Evolutionary conservation across 2,113 vertebrate species (phyloP).

Genomic region (Lichenostomus cassidix): DNA sequence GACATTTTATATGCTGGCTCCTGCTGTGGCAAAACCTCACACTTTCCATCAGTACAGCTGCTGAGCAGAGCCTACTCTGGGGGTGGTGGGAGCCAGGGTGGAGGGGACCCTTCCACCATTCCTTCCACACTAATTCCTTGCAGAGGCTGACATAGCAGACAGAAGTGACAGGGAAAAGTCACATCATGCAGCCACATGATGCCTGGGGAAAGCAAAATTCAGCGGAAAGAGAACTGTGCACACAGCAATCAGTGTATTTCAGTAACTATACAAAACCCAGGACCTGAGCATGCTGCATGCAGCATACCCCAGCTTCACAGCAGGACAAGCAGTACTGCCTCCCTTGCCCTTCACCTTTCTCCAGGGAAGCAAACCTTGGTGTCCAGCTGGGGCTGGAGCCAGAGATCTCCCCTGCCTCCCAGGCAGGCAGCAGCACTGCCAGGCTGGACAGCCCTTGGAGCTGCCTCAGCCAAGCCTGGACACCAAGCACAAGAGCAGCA

Average conservation of each 20-base stretch:
- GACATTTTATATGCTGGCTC: background rate
- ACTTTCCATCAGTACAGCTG: background rate
- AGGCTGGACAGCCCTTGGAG: background rate
- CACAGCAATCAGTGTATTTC: background rate
- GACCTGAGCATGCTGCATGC: rapidly evolving
- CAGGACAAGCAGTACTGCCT: background rate
- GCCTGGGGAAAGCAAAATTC: background rate
- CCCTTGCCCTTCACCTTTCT: background rate
- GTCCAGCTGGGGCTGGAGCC: rapidly evolving
- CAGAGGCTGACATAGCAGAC: background rate
- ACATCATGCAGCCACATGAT: background rate
- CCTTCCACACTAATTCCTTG: background rate
- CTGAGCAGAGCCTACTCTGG: background rate
- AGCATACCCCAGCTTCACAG: background rate
- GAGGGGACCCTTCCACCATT: background rate
- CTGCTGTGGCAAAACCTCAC: background rate
- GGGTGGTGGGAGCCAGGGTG: too few species aligned
- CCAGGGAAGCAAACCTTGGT: background rate
- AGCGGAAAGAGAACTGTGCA: background rate
- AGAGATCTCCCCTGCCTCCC: background rate
- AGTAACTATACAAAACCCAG: background rate
- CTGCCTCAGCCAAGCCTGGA: background rate
- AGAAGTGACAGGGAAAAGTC: background rate
- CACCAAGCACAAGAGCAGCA: rapidly evolving
- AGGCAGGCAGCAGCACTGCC: background rate